These are phyloP conservation scores for Bufo gargarizans DNA, from an alignment of 2,113 vertebrate genomes.

Conservation along the genomic window DNA sequence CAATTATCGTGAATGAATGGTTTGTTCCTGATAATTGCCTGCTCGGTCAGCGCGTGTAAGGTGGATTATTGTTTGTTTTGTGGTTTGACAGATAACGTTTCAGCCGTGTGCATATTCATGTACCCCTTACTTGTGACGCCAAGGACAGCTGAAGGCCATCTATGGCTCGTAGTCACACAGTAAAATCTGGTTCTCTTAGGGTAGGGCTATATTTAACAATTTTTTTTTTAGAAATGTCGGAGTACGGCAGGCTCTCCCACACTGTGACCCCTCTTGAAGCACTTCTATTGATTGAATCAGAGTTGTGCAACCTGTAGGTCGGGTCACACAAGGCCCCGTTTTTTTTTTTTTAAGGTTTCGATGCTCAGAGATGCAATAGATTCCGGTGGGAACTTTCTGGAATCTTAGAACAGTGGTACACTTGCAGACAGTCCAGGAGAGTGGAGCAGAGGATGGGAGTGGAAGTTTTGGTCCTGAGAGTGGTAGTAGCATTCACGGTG, in stretches of 20 bases:
- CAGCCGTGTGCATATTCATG: neutral
- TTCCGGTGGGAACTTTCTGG: neutral
- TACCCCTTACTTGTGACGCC: neutral
- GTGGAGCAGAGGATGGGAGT: too few relatives aligned
- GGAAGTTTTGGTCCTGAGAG: too few relatives aligned
- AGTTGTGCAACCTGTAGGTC: constrained; percentile 4
- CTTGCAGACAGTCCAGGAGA: neutral
- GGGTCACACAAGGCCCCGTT: neutral
- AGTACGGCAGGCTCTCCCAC: neutral
- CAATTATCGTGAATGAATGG: too few relatives aligned
- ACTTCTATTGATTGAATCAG: neutral
- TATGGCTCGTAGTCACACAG: neutral
- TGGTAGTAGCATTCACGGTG: too few relatives aligned
- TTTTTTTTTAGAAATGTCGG: neutral
- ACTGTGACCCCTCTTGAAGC: neutral
- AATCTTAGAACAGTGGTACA: neutral
- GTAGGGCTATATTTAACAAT: neutral
- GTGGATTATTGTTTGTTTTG: neutral
- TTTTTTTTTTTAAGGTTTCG: neutral
- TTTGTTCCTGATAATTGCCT: too few relatives aligned
- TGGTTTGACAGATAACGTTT: neutral
- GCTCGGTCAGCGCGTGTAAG: too few relatives aligned
- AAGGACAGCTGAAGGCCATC: neutral
- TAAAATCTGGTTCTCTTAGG: neutral
- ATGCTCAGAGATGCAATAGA: neutral